phyloP scores from a whole-genome alignment of 2,113 vertebrate species.

The Danionella cerebrum region DNA sequence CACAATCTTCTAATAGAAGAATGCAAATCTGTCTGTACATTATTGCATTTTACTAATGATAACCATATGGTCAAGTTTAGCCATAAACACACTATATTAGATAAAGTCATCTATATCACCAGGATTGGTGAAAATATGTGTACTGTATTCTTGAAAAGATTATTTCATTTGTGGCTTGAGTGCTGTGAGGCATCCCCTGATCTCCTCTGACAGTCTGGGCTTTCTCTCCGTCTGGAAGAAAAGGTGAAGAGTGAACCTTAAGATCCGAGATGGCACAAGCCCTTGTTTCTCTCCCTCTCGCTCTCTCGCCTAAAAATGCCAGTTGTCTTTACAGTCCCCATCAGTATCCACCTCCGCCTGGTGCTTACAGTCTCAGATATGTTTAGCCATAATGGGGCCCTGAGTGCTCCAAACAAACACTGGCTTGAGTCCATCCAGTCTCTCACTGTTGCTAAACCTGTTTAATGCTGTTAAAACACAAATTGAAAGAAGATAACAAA shows the following conservation, averaged over 20 bases:
- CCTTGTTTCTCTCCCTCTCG: slow-evolving; percentile 22
- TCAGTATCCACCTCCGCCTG: slow-evolving; percentile 8
- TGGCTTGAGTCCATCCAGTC: not conserved
- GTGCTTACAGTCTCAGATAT: not conserved
- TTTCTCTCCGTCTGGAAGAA: slow-evolving; percentile 28
- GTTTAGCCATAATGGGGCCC: not conserved
- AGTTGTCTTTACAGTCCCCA: slow-evolving; percentile 4
- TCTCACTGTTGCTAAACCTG: not conserved
- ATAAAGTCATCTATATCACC: no score
- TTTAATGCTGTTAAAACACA: slow-evolving; percentile 4
- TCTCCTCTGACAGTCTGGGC: slow-evolving; percentile 23
- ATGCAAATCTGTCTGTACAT: no score
- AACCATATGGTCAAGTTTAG: no score
- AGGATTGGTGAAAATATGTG: no score
- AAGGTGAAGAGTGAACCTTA: slow-evolving; percentile 35
- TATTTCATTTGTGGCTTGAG: no score
- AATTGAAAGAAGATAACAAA: not conserved
- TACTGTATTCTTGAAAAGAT: no score
- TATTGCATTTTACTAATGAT: no score
- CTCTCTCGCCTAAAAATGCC: slow-evolving; percentile 30
- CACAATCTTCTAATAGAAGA: no score
- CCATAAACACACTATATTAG: no score
- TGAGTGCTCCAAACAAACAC: slow-evolving; percentile 1
- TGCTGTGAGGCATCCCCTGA: slow-evolving; percentile 20
- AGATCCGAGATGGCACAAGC: slow-evolving; percentile 12